phyloP scores from a whole-genome alignment of 2,797 vertebrate genomes.

The Melanotaenia pygmaea region DNA sequence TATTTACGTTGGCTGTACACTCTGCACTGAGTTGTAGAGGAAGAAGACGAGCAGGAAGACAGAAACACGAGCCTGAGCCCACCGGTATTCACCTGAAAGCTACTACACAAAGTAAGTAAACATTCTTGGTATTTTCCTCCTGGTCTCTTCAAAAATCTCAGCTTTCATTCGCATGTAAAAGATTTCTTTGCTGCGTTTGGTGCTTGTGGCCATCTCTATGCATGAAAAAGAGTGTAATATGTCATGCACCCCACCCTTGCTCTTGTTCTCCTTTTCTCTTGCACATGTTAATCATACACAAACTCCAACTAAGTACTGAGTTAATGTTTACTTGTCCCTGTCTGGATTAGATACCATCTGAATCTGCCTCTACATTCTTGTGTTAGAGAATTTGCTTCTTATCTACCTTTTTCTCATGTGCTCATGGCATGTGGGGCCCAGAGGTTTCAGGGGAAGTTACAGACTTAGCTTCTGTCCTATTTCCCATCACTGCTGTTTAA shows the following conservation, averaged over 20 bases:
- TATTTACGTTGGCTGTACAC: conserved; percentile 38
- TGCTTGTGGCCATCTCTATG: conserved; percentile 11
- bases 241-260: conserved; percentile 36
- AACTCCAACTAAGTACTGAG: background rate
- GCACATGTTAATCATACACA: conserved; percentile 23
- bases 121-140: background rate
- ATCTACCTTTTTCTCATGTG: conserved; percentile 23
- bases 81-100: conserved; percentile 62
- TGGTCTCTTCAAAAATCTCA: conserved; percentile 8
- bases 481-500: conserved; percentile 19
- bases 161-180: conserved; percentile 22
- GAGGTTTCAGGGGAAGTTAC: conserved; percentile 13
- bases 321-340: conserved; percentile 31
- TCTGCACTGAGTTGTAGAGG: conserved; percentile 49
- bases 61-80: conserved; percentile 12
- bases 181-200: conserved; percentile 21
- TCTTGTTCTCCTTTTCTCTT: background rate
- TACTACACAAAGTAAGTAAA: conserved; percentile 68
- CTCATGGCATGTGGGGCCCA: conserved; percentile 8
- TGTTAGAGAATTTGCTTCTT: conserved; percentile 19
- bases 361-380: conserved; percentile 16
- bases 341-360: conserved; percentile 2
- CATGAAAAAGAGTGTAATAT: conserved; percentile 15
- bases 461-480: conserved; percentile 20
- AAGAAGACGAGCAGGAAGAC: conserved; percentile 38